Evolutionary conservation across 1,140 invertebrate genomes (phyloP), one percentile per base, ranked within the genome.

Genomic region (Catajapyx aquilonaris): DNA sequence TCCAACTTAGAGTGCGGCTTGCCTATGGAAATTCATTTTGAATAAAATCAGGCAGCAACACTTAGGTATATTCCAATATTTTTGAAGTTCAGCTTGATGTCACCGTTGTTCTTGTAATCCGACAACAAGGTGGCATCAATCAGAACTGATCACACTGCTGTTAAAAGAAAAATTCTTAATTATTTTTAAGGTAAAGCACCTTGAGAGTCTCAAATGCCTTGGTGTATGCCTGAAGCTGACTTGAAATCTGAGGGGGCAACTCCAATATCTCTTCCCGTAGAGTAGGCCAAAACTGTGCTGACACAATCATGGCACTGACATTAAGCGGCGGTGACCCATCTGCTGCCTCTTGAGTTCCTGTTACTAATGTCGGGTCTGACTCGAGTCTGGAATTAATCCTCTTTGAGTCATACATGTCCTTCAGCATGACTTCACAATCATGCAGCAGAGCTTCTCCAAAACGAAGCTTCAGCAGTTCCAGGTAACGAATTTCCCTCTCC

Each of bases 371-470:
- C n/a, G n/a, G n/a, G n/a, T n/a, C n/a, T n/a, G n/a, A n/a, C n/a
- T n/a, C n/a, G n/a, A n/a, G n/a, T n/a, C n/a, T n/a, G n/a, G 73
- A 65, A 58, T 93, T 93, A 30, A 95, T 84, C 42, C 64, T 53
- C 44, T 62, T 62, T 5, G 68, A 75, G 46, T 45, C 53, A 13
- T 28, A 40, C 46, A 46, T n/a, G 46, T 96, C 93, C 54, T 94
- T 94, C 19, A 98, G 56, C 94, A 99, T 99, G 0, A 97, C 94
- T 65, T 98, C 93, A 64, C 94, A 98, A 45, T 81, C 85, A 60
- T 96, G 87, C 21, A 99, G 58, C 46, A 95, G 81, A 18, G 84
- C 73, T 52, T 98, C 93, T 1, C 91, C 93, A 66, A 98, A 98
- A 39, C 81, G 58, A 41, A 4, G 46, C 62, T 97, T 98, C 3